phyloP scores from a whole-genome alignment of 1,140 invertebrate genomes.

The Drosophila takahashii region DNA sequence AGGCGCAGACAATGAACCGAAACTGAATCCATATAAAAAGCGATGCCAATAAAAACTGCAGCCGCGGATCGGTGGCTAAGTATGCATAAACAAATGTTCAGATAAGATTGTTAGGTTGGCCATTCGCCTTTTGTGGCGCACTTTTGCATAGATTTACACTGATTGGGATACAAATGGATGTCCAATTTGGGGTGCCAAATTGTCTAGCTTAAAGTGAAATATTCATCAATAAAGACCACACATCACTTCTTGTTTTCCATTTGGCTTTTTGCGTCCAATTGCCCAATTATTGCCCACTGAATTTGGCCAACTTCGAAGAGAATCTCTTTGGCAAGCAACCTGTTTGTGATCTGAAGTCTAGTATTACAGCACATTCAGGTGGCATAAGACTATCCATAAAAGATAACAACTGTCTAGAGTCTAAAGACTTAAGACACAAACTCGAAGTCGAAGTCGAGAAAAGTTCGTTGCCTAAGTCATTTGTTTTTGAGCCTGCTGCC shows the following conservation, averaged over 20 bases:
- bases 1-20: slow-evolving; percentile 33
- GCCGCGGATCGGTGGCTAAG: slow-evolving; percentile 13
- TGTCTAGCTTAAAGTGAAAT: neutral
- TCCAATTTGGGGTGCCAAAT: neutral
- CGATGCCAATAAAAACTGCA: slow-evolving; percentile 58
- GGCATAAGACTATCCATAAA: slow-evolving; percentile 34
- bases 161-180: slow-evolving; percentile 1
- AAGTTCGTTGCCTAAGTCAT: slow-evolving; percentile 39
- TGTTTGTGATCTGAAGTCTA: slow-evolving; percentile 15
- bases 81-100: slow-evolving; percentile 20
- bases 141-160: slow-evolving; percentile 13
- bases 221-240: neutral
- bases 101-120: slow-evolving; percentile 1
- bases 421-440: slow-evolving; percentile 64
- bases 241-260: neutral
- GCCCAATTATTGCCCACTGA: slow-evolving; percentile 9
- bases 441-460: slow-evolving; percentile 39
- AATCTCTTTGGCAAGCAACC: slow-evolving; percentile 14
- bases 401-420: slow-evolving; percentile 7
- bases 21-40: slow-evolving; percentile 37
- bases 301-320: slow-evolving; percentile 8
- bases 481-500: slow-evolving; percentile 16
- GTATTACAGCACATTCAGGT: slow-evolving; percentile 45
- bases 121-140: neutral
- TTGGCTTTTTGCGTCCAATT: slow-evolving; percentile 16